Conservation (phyloP, 2,888 invertebrate species). For the Perizoma affinitatum region DNA sequence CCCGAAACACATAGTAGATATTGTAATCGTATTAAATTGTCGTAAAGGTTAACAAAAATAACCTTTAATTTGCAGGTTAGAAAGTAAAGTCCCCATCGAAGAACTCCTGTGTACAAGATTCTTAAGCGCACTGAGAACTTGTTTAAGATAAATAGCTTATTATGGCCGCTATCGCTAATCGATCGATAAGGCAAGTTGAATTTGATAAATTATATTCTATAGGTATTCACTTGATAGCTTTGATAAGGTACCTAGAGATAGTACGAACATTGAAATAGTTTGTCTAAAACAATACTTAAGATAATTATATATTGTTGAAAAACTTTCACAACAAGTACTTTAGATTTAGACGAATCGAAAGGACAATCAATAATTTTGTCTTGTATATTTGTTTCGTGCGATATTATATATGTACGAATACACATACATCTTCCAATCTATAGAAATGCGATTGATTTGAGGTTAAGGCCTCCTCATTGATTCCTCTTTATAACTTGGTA, state of each 20-base stretch:
- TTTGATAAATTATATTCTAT: constrained; percentile 4
- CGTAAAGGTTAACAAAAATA: constrained; percentile 27
- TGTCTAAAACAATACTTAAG: neutral
- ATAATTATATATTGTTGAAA: too few relatives aligned
- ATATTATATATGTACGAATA: too few relatives aligned
- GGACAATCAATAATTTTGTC: too few relatives aligned
- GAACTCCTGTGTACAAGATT: constrained; percentile 14
- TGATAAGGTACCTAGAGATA: neutral
- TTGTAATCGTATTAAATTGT: constrained; percentile 9
- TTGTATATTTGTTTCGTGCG: too few relatives aligned
- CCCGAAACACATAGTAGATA: neutral
- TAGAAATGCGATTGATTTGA: too few relatives aligned
- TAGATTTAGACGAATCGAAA: too few relatives aligned
- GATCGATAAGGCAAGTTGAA: constrained; percentile 18
- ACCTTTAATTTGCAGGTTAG: constrained; percentile 31
- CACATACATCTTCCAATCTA: too few relatives aligned
- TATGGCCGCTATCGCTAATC: constrained; percentile 13
- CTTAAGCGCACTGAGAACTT: constrained; percentile 13
- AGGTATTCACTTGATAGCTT: neutral
- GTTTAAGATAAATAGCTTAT: constrained; percentile 14
- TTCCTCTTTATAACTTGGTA: too few relatives aligned
- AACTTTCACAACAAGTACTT: too few relatives aligned
- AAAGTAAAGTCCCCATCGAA: constrained; percentile 19
- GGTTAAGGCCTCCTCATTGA: too few relatives aligned
- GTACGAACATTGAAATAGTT: neutral